Evolutionary conservation across 2,797 vertebrate genomes (phyloP), one percentile per base, ranked within the genome.

Genomic region (Denticeps clupeoides): DNA sequence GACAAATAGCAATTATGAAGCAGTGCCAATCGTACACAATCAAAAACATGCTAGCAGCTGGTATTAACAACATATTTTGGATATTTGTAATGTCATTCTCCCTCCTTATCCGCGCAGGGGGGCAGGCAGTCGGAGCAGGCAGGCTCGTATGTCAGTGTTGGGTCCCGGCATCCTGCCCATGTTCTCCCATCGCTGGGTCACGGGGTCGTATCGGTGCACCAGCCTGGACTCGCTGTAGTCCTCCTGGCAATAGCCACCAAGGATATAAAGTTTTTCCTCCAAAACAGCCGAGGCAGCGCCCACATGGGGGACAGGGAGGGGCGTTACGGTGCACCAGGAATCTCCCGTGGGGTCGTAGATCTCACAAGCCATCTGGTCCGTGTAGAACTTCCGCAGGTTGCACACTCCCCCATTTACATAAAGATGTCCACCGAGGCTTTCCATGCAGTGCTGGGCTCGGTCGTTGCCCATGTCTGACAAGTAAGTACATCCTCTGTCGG

Each of bases 231-330:
- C 84, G 1, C 70, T 77, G 51, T 78, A 77, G 43, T 84, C 79
- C 0, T 86, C 82, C 53, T 81, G 81, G 51, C 70, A 73, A 55
- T 83, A 84, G 15, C 84, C 84, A 7, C 84, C 84, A 42, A 86
- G 49, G 1, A 86, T 7, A 22, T 82, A 86, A 18, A 86, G 29
- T 66, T 72, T 80, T 10, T 55, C 78, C 62, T 85, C 84, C 47
- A 84, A 63, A 19, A 82, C 54, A 2, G 47, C 79, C 0, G 81
- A 84, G 19, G 81, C 75, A 0, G 79, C 77, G 1, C 82, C 72
- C 3, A 81, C 82, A 9, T 87, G 83, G 11, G 81, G 63, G 2
- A 79, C 27, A 1, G 73, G 51, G 22, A 85, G 67, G 1, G 74
- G 32, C 0, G 55, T 10, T 5, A 82, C 59, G 7, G 24, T 22